These are phyloP conservation scores for Dendrolimus punctatus DNA, from an alignment of 1,140 invertebrate species.

Conservation along the genomic window DNA sequence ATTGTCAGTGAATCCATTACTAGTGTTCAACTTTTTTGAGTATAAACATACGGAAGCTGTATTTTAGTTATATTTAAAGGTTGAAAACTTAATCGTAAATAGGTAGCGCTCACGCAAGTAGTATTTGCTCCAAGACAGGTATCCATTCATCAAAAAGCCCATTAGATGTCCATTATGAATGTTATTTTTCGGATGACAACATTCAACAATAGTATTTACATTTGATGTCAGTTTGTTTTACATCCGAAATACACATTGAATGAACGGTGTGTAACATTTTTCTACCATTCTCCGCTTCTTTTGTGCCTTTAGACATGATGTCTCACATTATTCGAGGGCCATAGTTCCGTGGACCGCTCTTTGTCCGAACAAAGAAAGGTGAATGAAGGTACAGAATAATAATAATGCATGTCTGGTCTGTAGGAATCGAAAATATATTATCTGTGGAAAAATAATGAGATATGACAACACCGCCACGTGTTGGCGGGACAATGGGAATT, in stretches of 20 bases:
- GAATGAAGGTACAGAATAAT: conserved; percentile 60
- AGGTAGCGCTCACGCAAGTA: too few species aligned
- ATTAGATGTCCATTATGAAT: conserved; percentile 63
- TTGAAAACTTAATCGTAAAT: too few species aligned
- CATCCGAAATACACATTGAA: conserved; percentile 64
- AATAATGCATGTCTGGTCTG: conserved; percentile 58
- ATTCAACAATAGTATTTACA: conserved; percentile 68
- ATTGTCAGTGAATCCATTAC: too few species aligned
- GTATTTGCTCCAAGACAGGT: too few species aligned
- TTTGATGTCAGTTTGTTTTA: conserved; percentile 70
- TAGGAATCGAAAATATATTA: conserved; percentile 51
- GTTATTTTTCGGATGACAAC: conserved; percentile 60
- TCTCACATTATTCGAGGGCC: conserved; percentile 48
- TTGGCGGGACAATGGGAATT: conserved; percentile 46
- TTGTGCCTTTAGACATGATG: conserved; percentile 53
- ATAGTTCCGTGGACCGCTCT: conserved; percentile 49
- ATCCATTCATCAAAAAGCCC: conserved; percentile 44
- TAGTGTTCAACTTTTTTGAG: too few species aligned
- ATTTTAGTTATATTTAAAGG: too few species aligned
- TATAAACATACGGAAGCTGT: too few species aligned
- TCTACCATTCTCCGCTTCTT: conserved; percentile 41
- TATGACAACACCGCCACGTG: conserved; percentile 63
- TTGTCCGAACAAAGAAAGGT: conserved; percentile 56
- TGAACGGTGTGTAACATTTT: conserved; percentile 48
- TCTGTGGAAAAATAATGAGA: conserved; percentile 21